Evolutionary conservation across 2,113 vertebrate genomes (phyloP).

Genomic region (Lagopus leucura): DNA sequence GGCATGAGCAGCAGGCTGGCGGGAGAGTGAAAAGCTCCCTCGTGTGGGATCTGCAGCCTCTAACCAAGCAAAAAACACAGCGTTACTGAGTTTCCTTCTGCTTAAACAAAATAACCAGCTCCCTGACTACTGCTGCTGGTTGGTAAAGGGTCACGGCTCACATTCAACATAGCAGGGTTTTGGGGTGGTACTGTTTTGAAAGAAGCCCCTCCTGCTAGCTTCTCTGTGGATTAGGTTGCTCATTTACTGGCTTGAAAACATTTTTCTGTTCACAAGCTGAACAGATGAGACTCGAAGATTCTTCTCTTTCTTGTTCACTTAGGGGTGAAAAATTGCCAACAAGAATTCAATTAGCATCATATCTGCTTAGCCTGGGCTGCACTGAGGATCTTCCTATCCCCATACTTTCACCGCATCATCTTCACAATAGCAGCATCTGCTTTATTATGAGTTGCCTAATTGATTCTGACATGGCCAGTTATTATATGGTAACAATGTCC

Average conservation of each 20-base stretch:
- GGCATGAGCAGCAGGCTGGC: background rate
- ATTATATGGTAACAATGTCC: constrained; percentile 26
- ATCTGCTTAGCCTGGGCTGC: constrained; percentile 47
- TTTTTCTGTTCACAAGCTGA: constrained; percentile 54
- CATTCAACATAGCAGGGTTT: fast-evolving
- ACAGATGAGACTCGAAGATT: constrained; percentile 75
- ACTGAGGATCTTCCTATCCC: constrained; percentile 56
- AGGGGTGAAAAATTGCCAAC: constrained; percentile 83
- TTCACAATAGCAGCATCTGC: constrained; percentile 80
- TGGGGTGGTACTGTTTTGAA: fast-evolving
- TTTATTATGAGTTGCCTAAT: constrained; percentile 83
- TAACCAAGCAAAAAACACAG: background rate
- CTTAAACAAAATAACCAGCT: background rate
- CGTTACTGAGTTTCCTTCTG: fast-evolving
- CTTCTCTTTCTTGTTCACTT: constrained; percentile 88
- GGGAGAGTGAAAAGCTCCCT: fast-evolving
- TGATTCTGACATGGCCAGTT: constrained; percentile 78
- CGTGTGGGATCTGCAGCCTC: background rate
- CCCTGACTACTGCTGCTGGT: background rate
- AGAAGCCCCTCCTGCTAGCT: background rate
- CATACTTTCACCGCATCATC: constrained; percentile 4
- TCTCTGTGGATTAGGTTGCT: constrained; percentile 67
- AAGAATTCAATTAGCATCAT: constrained; percentile 87
- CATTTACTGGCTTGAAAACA: constrained; percentile 63
- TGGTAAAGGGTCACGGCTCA: background rate